A percentile compares a stretch with the other conserved stretches of the same genome.
Conservation (phyloP, 2,888 invertebrate genomes). For the Microchrysa polita region DNA sequence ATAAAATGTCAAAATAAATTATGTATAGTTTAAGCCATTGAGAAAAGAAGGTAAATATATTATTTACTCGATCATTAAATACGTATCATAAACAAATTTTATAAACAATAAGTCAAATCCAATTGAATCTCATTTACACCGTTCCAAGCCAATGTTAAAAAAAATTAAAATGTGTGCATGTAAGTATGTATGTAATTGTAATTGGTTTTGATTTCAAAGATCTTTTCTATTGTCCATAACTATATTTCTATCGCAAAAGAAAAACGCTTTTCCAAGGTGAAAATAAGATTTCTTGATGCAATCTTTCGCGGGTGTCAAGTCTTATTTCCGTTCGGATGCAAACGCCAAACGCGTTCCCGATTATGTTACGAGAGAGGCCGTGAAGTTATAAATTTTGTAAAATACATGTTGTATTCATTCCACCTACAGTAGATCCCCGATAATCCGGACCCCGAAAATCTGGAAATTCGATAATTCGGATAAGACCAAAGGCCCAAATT, state of each 20-base stretch:
- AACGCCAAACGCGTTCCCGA: constrained; percentile 39
- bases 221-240: constrained; percentile 31
- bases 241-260: constrained; percentile 20
- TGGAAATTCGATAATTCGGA: no score
- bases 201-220: constrained; percentile 22
- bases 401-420: background rate
- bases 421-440: background rate
- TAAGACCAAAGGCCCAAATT: no score
- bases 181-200: no score
- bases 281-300: constrained; percentile 34
- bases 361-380: constrained; percentile 40
- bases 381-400: constrained; percentile 6
- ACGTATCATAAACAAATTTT: background rate
- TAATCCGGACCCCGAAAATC: no score
- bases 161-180: no score
- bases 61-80: background rate
- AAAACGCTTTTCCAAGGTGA: constrained; percentile 24
- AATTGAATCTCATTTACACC: background rate
- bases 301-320: constrained; percentile 19
- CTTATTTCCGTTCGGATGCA: constrained; percentile 40
- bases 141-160: no score
- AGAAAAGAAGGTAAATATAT: no score
- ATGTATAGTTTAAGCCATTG: no score
- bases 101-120: background rate
- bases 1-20: no score